A percentile compares a stretch with the other conserved stretches of the same genome.
Conservation (phyloP, 1,140 invertebrate species). For the Homalodisca vitripennis region DNA sequence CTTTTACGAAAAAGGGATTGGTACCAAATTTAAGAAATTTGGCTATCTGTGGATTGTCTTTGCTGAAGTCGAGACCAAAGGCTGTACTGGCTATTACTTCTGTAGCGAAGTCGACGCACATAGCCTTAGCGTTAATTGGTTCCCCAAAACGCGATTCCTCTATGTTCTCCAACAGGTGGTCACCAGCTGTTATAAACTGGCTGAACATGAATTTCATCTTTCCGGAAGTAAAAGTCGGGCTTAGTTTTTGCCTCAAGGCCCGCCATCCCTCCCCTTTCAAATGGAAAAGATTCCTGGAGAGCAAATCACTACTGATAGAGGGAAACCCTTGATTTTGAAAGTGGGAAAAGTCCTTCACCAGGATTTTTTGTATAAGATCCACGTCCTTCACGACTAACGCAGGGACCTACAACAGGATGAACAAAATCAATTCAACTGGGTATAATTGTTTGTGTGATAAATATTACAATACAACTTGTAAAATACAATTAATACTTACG, state of each 20-base stretch:
- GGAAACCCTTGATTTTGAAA: not conserved
- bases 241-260: not conserved
- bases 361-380: not conserved
- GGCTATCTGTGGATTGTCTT: not conserved
- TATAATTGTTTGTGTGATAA: not conserved
- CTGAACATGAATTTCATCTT: not conserved
- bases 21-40: not conserved
- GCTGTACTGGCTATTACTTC: not conserved
- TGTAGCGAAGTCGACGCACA: not conserved
- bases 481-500: not conserved
- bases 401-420: not conserved
- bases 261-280: not conserved
- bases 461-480: not conserved
- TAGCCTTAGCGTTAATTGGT: not conserved
- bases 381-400: not conserved
- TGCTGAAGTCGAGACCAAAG: not conserved
- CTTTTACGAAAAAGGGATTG: not conserved
- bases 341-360: not conserved
- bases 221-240: not conserved
- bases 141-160: not conserved
- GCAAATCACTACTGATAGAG: not conserved
- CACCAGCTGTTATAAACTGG: not conserved
- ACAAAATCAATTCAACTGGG: not conserved
- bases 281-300: not conserved
- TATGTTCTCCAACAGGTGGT: not conserved